Percentiles rank a stretch among this genome's conserved stretches.
Conservation (phyloP, 1,140 invertebrate genomes). For the Cepaea nemoralis region DNA sequence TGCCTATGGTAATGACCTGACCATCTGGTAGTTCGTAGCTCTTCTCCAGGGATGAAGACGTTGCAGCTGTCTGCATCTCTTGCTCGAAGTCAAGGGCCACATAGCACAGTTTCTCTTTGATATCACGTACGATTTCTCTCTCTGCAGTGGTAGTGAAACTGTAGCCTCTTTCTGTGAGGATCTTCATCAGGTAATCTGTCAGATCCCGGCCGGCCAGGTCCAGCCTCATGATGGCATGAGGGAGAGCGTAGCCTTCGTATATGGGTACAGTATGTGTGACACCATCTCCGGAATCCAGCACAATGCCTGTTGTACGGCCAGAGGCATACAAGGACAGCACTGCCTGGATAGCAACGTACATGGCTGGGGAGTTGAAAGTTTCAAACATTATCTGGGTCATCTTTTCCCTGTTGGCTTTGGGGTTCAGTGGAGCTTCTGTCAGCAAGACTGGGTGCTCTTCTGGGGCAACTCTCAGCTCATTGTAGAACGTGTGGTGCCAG, state of each 20-base stretch:
- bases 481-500: conserved; percentile 87
- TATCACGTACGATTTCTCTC: too few species aligned
- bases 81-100: too few species aligned
- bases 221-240: too few species aligned
- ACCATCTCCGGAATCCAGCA: conserved; percentile 91
- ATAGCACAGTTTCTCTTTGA: too few species aligned
- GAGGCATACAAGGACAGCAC: conserved; percentile 84
- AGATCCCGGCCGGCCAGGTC: conserved; percentile 21
- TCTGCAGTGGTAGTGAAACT: too few species aligned
- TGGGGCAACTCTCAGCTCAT: conserved; percentile 79
- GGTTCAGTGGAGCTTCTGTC: conserved; percentile 23
- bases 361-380: too few species aligned
- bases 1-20: not conserved
- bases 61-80: conserved; percentile 91
- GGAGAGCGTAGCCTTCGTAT: too few species aligned
- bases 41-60: conserved; percentile 74
- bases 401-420: conserved; percentile 55
- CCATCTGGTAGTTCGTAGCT: too few species aligned
- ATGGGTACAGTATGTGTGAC: too few species aligned
- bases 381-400: conserved; percentile 58
- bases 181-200: too few species aligned
- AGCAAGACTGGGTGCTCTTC: conserved; percentile 75
- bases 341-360: too few species aligned
- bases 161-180: too few species aligned
- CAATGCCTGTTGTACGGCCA: conserved; percentile 88